Conservation (phyloP, 2,797 vertebrate genomes). For the Siniperca undulata region DNA sequence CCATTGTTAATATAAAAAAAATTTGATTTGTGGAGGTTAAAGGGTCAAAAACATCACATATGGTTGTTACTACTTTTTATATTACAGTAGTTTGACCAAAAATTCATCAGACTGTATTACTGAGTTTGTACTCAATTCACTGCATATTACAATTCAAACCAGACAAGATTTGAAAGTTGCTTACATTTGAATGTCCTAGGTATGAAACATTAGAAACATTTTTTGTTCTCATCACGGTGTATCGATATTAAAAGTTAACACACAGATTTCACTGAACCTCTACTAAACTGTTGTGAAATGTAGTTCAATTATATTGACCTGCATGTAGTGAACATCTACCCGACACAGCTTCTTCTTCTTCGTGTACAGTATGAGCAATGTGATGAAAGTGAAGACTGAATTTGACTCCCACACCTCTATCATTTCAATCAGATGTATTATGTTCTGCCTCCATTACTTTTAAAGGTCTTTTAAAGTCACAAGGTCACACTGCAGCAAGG, state of each 20-base stretch:
- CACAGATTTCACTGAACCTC: not conserved
- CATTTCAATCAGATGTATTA: constrained; percentile 60
- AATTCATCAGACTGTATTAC: not conserved
- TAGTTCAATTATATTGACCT: constrained; percentile 15
- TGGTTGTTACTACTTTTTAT: not conserved
- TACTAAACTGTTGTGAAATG: constrained; percentile 7
- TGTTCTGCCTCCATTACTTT: constrained; percentile 48
- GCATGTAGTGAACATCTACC: not conserved
- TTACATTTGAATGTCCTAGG: not conserved
- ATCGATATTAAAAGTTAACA: not conserved
- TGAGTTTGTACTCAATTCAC: not conserved
- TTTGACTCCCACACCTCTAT: constrained; percentile 37
- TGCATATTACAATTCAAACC: not conserved
- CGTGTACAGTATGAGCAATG: not conserved
- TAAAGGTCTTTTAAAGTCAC: constrained; percentile 40
- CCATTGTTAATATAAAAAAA: not conserved
- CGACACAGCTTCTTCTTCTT: not conserved
- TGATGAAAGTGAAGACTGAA: constrained; percentile 28
- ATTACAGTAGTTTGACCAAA: not conserved
- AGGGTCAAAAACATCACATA: not conserved
- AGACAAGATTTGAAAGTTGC: not conserved
- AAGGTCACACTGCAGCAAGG: constrained; percentile 52
- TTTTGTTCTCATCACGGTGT: not conserved
- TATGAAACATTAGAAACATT: no score
- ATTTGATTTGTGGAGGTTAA: no score